phyloP scores from a whole-genome alignment of 2,797 vertebrate genomes.

The Petrocephalus sullivani region DNA sequence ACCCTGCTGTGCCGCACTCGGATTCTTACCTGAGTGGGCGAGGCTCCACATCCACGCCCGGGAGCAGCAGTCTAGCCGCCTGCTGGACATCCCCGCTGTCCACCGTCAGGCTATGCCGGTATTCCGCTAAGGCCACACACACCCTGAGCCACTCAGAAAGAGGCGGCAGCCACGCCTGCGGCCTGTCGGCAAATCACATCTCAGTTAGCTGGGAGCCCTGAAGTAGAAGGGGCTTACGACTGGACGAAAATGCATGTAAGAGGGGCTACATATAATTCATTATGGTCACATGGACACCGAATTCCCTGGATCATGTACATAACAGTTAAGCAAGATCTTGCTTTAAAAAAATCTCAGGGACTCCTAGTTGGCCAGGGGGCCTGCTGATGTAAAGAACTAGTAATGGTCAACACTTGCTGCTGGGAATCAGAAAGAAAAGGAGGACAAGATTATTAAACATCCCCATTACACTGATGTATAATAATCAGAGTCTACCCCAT shows the following conservation, averaged over 20 bases:
- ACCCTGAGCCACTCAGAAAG: slow-evolving; percentile 98
- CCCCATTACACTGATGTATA: neutral
- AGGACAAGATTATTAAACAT: neutral
- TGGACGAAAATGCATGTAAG: neutral
- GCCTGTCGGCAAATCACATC: slow-evolving; percentile 60
- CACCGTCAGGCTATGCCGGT: slow-evolving; percentile 91
- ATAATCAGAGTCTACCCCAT: neutral
- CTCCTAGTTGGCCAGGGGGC: neutral
- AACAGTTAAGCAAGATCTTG: neutral
- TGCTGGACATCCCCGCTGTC: slow-evolving; percentile 98
- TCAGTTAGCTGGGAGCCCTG: neutral
- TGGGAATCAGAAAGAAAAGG: neutral
- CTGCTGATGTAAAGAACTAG: neutral
- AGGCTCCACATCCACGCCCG: slow-evolving; percentile 93
- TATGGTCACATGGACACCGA: neutral
- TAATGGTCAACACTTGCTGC: too few species aligned
- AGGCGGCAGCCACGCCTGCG: slow-evolving; percentile 87
- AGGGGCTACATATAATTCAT: neutral
- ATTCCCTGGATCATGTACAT: neutral
- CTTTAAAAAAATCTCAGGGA: neutral
- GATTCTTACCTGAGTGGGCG: slow-evolving; percentile 85
- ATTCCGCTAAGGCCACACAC: slow-evolving; percentile 83
- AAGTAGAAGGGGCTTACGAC: neutral
- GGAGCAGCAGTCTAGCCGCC: slow-evolving; percentile 85
- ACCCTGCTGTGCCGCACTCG: too few species aligned